A percentile compares a stretch with the other conserved stretches of the same genome.
These are phyloP conservation scores for Cordilura impudica DNA, from an alignment of 2,888 invertebrate genomes.

Conservation along the genomic window DNA sequence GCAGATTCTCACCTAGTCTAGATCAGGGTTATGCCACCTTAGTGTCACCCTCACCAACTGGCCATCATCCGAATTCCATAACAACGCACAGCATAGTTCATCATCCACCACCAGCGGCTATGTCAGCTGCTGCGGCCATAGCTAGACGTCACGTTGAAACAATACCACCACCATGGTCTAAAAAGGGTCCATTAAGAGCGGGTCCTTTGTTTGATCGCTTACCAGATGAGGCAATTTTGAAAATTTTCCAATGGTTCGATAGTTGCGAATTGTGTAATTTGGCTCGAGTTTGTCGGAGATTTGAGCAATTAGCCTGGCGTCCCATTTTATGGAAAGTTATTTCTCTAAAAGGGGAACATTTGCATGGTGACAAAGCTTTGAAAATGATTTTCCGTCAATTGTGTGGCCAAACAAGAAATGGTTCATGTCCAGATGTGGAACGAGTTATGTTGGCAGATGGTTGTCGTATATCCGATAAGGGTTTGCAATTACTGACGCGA, in stretches of 20 bases:
- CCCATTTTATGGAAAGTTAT: constrained; percentile 86
- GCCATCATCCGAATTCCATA: constrained; percentile 70
- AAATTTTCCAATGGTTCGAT: constrained; percentile 84
- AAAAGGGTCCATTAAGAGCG: constrained; percentile 75
- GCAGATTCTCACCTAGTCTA: constrained; percentile 82
- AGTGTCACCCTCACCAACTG: constrained; percentile 81
- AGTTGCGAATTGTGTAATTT: constrained; percentile 86
- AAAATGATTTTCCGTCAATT: constrained; percentile 82
- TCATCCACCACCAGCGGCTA: constrained; percentile 64
- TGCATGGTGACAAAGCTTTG: constrained; percentile 83
- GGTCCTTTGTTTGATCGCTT: constrained; percentile 81
- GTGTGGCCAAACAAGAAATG: constrained; percentile 83
- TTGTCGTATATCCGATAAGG: constrained; percentile 86
- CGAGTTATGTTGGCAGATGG: constrained; percentile 84
- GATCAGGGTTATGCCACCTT: constrained; percentile 91
- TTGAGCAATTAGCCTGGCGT: constrained; percentile 88
- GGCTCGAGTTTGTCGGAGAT: constrained; percentile 86
- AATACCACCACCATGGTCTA: constrained; percentile 76
- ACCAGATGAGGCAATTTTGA: constrained; percentile 83
- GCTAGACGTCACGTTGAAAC: constrained; percentile 63
- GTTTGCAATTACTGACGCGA: constrained; percentile 86
- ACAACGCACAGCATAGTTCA: constrained; percentile 67
- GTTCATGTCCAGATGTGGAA: constrained; percentile 84
- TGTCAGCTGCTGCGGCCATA: constrained; percentile 62
- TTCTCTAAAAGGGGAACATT: constrained; percentile 80